Conservation (phyloP, 2,797 vertebrate genomes). For the Salarias fasciatus region DNA sequence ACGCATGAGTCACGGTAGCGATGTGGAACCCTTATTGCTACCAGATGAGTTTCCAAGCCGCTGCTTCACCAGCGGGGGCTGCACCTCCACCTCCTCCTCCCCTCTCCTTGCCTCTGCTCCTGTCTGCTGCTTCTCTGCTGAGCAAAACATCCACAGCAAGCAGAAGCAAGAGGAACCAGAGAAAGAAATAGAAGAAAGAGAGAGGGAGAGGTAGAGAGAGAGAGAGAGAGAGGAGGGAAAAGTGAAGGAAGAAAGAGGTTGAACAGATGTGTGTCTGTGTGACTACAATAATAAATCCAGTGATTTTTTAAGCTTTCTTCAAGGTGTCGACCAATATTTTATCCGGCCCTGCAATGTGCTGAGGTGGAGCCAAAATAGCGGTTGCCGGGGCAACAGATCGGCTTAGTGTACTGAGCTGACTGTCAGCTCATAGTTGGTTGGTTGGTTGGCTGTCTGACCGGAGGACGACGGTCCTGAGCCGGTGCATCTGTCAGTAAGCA, state of each 20-base stretch:
- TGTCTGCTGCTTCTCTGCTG: constrained; percentile 25
- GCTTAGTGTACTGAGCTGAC: constrained; percentile 85
- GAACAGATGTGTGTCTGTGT: not conserved
- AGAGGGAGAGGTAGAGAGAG: not conserved
- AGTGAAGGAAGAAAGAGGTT: not conserved
- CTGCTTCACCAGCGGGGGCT: constrained; percentile 53
- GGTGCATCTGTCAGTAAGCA: constrained; percentile 76
- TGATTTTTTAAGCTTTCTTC: constrained; percentile 8
- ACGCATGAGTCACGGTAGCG: constrained; percentile 80
- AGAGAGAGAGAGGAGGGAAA: constrained; percentile 10
- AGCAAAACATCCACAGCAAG: constrained; percentile 59
- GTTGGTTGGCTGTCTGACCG: constrained; percentile 14
- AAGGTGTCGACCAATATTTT: constrained; percentile 40
- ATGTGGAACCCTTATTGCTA: constrained; percentile 78
- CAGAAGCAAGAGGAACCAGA: constrained; percentile 18
- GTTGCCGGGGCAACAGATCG: constrained; percentile 89
- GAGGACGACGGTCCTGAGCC: constrained; percentile 51
- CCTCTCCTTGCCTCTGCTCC: not conserved
- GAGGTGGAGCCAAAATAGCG: constrained; percentile 85
- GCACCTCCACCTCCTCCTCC: constrained; percentile 24
- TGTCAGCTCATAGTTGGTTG: constrained; percentile 58
- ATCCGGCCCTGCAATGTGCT: constrained; percentile 62
- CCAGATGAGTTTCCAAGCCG: constrained; percentile 83
- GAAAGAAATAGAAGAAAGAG: not conserved
- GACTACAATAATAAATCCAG: constrained; percentile 8